Evolutionary conservation across 2,113 vertebrate genomes (phyloP), one percentile per base, ranked within the genome.

Genomic region (Solea senegalensis): DNA sequence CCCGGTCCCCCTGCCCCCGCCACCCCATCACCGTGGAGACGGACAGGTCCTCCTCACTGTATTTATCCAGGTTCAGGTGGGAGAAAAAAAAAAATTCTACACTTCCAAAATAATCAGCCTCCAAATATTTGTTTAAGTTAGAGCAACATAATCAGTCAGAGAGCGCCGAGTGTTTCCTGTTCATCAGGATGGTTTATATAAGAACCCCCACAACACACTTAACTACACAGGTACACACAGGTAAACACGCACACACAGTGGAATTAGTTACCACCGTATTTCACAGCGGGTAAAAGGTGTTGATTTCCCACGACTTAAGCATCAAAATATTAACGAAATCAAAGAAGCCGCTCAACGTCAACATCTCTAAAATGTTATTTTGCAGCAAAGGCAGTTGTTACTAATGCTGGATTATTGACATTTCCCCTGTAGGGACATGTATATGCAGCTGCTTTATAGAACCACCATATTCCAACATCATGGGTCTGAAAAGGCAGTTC

Each of bases 111-210:
- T 78, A 77, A 81, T 76, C 76, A 83, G 71, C 71, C 66, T 65
- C 48, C 71, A 86, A 89, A 84, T 82, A 85, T 85, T 86, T 87
- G 63, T 64, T 69, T 56, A 86, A 85, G 78, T 78, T 77, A 78
- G 39, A 82, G 78, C 65, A 84, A 81, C 77, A 83, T 76, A 82
- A 84, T 78, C 55, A 80, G 69, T 78, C 72, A 88, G 78, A 64
- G 82, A 43, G 53, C 39, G 69, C 45, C 61, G 74, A 57, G 59
- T 59, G 61, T 61, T 72, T 80, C 64, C 76, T 74, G 68, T 59
- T 57, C 44, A 68, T 57, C 43, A 62, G 14, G 26, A 12, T 15
- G 26, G 27, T 14, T 49, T 62, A 49, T 49, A 50, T 16, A 50
- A 64, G 61, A 27, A 7, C 45, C 45, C 45, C 45, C 45, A 12